Conservation (phyloP, 2,888 invertebrate species). For the Pammene fasciana region DNA sequence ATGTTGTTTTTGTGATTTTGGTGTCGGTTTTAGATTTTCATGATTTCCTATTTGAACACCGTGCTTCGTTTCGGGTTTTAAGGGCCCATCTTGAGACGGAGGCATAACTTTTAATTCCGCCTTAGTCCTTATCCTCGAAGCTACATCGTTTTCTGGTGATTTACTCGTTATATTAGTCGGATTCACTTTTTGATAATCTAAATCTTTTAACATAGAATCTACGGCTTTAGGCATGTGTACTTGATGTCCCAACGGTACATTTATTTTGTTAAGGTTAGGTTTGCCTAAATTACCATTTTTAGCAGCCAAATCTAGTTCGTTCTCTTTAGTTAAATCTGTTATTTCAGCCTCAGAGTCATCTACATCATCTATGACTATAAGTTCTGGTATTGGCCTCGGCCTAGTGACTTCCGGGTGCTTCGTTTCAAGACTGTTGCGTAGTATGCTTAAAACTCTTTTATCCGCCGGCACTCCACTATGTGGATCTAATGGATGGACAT, state of each 20-base stretch:
- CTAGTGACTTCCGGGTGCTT: slow-evolving; percentile 83
- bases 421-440: slow-evolving; percentile 88
- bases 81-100: slow-evolving; percentile 65
- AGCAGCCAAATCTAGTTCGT: slow-evolving; percentile 54
- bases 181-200: slow-evolving; percentile 68
- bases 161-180: slow-evolving; percentile 59
- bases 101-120: slow-evolving; percentile 89
- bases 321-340: slow-evolving; percentile 74
- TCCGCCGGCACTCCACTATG: slow-evolving; percentile 83
- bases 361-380: slow-evolving; percentile 78
- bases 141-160: slow-evolving; percentile 81
- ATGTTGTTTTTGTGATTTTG: slow-evolving; percentile 75
- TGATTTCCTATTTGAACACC: slow-evolving; percentile 49
- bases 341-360: slow-evolving; percentile 80
- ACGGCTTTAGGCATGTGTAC: slow-evolving; percentile 87
- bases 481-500: slow-evolving; percentile 63
- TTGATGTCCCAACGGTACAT: slow-evolving; percentile 67
- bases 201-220: slow-evolving; percentile 84
- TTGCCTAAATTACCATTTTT: slow-evolving; percentile 51
- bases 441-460: slow-evolving; percentile 87
- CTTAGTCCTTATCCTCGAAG: slow-evolving; percentile 92
- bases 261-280: slow-evolving; percentile 51
- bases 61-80: slow-evolving; percentile 57
- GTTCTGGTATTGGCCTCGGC: slow-evolving; percentile 75
- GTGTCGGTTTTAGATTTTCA: slow-evolving; percentile 65